phyloP scores from a whole-genome alignment of 2,888 invertebrate species.

The Ditula angustiorana region DNA sequence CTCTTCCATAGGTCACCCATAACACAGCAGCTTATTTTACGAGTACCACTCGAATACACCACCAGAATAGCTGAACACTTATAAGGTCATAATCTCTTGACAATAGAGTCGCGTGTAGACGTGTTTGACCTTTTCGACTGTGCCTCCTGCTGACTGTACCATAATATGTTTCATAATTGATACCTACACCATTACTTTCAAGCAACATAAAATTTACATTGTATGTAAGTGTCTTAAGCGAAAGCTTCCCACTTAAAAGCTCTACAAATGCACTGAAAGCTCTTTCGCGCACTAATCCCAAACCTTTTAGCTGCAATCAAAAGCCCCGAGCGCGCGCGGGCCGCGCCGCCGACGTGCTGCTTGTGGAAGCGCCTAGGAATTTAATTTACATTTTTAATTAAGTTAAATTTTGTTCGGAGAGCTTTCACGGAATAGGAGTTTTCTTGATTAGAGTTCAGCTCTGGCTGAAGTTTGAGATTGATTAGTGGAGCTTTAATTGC shows the following conservation, averaged over 20 bases:
- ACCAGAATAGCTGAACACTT: no score
- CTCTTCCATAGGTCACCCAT: no score
- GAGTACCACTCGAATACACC: no score
- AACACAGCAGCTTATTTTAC: no score
- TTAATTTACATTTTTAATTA: conserved; percentile 86
- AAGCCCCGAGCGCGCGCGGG: conserved; percentile 76
- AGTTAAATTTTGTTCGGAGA: conserved; percentile 85
- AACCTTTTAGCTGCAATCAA: conserved; percentile 87
- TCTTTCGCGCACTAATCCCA: conserved; percentile 86
- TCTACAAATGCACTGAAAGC: conserved; percentile 86
- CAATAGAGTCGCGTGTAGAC: no score
- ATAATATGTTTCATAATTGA: conserved; percentile 48
- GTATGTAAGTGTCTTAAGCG: conserved; percentile 85
- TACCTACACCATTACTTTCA: conserved; percentile 52
- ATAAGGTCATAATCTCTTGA: no score
- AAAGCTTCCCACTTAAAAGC: conserved; percentile 86
- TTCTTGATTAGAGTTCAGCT: conserved; percentile 86
- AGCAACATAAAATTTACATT: conserved; percentile 83
- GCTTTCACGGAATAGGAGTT: conserved; percentile 85
- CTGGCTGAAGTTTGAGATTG: conserved; percentile 84
- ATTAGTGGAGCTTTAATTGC: conserved; percentile 85
- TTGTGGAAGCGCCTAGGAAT: conserved; percentile 85
- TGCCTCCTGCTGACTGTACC: no score
- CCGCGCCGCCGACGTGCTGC: conserved; percentile 73
- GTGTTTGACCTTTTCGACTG: no score